Percentiles rank a stretch among this genome's conserved stretches.
Evolutionary conservation across 1,140 invertebrate genomes (phyloP).

Genomic region (Sesamia nonagrioides): DNA sequence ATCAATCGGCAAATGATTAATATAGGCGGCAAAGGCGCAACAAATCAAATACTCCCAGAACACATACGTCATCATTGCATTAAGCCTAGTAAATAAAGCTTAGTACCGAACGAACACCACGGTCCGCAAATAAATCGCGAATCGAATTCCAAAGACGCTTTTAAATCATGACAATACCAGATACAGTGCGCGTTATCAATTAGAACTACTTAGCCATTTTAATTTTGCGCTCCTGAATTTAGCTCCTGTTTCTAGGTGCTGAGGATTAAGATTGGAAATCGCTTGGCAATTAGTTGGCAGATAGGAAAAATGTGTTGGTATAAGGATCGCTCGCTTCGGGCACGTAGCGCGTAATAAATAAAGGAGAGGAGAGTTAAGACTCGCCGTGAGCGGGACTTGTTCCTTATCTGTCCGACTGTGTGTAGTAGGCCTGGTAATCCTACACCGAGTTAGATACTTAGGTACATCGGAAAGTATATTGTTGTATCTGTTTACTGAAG

Average conservation of each 20-base stretch:
- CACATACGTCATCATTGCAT: slow-evolving; percentile 33
- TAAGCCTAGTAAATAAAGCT: slow-evolving; percentile 50
- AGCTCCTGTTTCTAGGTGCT: not conserved
- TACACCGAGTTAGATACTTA: slow-evolving; percentile 61
- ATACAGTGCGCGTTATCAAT: slow-evolving; percentile 83
- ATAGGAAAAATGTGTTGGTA: slow-evolving; percentile 59
- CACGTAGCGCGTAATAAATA: slow-evolving; percentile 83
- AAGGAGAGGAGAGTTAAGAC: slow-evolving; percentile 78
- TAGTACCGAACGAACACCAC: slow-evolving; percentile 54
- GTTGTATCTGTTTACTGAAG: slow-evolving; percentile 44
- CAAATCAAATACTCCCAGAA: slow-evolving; percentile 24
- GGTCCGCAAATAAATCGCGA: slow-evolving; percentile 69
- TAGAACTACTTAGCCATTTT: slow-evolving; percentile 75
- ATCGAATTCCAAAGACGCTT: slow-evolving; percentile 70
- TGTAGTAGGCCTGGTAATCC: slow-evolving; percentile 75
- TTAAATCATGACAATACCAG: slow-evolving; percentile 82
- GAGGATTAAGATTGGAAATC: slow-evolving; percentile 58
- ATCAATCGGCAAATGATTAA: slow-evolving; percentile 33
- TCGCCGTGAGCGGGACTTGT: slow-evolving; percentile 73
- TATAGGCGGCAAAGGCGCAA: slow-evolving; percentile 23
- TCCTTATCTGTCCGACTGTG: slow-evolving; percentile 76
- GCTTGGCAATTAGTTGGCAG: slow-evolving; percentile 40
- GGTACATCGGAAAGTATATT: slow-evolving; percentile 46
- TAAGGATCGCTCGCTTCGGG: slow-evolving; percentile 73
- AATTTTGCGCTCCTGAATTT: slow-evolving; percentile 24